A percentile compares a stretch with the other conserved stretches of the same genome.
These are phyloP conservation scores for Arothron firmamentum DNA, from an alignment of 2,113 vertebrate species.

Conservation along the genomic window DNA sequence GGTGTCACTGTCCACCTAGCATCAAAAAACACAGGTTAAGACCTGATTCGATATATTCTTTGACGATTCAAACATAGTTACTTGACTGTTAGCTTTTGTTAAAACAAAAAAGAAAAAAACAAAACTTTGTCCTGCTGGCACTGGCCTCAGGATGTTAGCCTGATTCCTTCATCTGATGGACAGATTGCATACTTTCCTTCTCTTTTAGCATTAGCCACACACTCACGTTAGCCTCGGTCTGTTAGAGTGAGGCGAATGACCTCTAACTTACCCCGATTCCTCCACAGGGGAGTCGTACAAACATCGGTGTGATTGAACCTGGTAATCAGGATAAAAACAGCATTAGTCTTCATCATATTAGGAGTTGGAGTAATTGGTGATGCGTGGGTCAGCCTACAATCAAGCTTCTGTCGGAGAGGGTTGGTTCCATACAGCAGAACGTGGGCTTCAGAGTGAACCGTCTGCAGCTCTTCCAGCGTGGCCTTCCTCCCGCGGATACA, in stretches of 20 bases:
- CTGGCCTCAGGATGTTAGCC: not conserved
- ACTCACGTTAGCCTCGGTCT: not conserved
- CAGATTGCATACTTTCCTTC: not conserved
- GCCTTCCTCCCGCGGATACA: constrained; percentile 94
- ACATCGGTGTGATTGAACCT: constrained; percentile 95
- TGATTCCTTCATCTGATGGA: not conserved
- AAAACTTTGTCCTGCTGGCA: not conserved
- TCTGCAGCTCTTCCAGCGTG: constrained; percentile 92
- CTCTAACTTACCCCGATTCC: constrained; percentile 86
- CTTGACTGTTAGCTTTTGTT: no score
- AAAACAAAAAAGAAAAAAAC: no score
- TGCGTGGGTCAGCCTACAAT: constrained; percentile 79
- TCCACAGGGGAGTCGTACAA: constrained; percentile 93
- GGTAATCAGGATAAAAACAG: constrained; percentile 10
- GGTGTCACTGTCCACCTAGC: constrained; percentile 95
- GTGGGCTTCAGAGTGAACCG: constrained; percentile 92
- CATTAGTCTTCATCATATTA: not conserved
- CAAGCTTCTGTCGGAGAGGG: constrained; percentile 93
- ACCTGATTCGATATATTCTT: no score
- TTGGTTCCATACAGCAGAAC: constrained; percentile 94
- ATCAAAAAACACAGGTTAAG: no score
- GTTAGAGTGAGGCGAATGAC: not conserved
- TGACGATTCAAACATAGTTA: no score
- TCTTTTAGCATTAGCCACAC: not conserved
- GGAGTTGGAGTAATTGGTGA: not conserved